These are phyloP conservation scores for Hymenochirus boettgeri DNA, from an alignment of 2,113 vertebrate genomes.

Conservation along the genomic window DNA sequence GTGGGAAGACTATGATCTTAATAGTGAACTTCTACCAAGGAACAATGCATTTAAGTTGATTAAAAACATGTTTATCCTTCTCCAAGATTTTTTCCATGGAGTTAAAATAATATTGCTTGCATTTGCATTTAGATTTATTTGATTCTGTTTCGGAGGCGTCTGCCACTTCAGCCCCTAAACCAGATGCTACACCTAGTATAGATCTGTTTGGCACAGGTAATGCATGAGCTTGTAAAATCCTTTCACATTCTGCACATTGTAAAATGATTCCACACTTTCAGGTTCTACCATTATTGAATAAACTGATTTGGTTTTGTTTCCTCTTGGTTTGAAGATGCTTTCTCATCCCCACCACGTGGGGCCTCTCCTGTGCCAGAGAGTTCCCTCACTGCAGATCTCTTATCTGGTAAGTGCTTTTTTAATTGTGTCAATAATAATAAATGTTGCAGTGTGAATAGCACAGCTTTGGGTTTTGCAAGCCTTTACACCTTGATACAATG, in stretches of 20 bases:
- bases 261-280: constrained; percentile 48
- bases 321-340: constrained; percentile 79
- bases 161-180: constrained; percentile 72
- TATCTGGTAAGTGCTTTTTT: constrained; percentile 82
- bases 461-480: not conserved
- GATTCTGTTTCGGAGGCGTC: constrained; percentile 85
- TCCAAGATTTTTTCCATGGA: constrained; percentile 52
- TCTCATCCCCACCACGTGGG: constrained; percentile 88
- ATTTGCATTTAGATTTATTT: constrained; percentile 98
- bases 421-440: not conserved
- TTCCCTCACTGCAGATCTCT: constrained; percentile 82
- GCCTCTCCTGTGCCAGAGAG: constrained; percentile 91
- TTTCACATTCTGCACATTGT: constrained; percentile 54
- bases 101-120: constrained; percentile 70
- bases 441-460: too few species aligned
- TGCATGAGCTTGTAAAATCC: constrained; percentile 43
- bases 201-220: constrained; percentile 98
- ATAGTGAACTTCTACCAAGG: constrained; percentile 16
- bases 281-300: constrained; percentile 50
- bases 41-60: constrained; percentile 43
- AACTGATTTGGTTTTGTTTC: constrained; percentile 53
- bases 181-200: constrained; percentile 93
- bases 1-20: not conserved
- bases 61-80: constrained; percentile 15
- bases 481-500: not conserved